phyloP scores from a whole-genome alignment of 2,888 invertebrate species.

The Adelphocoris suturalis region DNA sequence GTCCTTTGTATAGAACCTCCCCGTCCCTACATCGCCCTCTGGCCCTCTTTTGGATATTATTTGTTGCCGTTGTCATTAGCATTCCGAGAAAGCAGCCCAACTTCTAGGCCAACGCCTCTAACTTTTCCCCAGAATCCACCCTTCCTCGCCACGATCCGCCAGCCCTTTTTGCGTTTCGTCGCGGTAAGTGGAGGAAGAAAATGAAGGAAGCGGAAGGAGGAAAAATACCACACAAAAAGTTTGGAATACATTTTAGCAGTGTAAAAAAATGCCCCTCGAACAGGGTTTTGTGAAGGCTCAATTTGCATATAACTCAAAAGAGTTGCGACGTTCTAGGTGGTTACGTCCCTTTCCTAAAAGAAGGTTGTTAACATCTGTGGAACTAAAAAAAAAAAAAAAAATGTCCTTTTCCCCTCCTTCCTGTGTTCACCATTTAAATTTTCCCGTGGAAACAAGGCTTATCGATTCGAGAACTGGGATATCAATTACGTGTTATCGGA shows the following conservation, averaged over 20 bases:
- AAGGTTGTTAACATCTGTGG: constrained; percentile 65
- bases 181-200: constrained; percentile 18
- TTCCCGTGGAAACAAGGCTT: constrained; percentile 15
- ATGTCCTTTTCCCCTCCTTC: neutral
- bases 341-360: neutral
- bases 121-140: constrained; percentile 41
- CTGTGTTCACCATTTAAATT: neutral
- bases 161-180: neutral
- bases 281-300: constrained; percentile 29
- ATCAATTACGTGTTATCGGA: constrained; percentile 58
- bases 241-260: constrained; percentile 44
- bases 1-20: constrained; percentile 29
- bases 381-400: constrained; percentile 38
- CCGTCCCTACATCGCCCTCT: constrained; percentile 18
- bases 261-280: constrained; percentile 2
- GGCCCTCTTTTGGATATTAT: constrained; percentile 60
- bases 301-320: constrained; percentile 66
- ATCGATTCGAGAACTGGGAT: constrained; percentile 42
- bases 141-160: neutral
- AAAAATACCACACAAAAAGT: constrained; percentile 40
- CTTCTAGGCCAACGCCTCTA: constrained; percentile 46
- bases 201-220: constrained; percentile 11
- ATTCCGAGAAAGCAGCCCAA: constrained; percentile 56
- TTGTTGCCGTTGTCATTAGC: constrained; percentile 67
- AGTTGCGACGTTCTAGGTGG: constrained; percentile 46